A percentile compares a stretch with the other conserved stretches of the same genome.
These are phyloP conservation scores for Helicolenus hilgendorfi DNA, from an alignment of 2,797 vertebrate genomes.

Conservation along the genomic window DNA sequence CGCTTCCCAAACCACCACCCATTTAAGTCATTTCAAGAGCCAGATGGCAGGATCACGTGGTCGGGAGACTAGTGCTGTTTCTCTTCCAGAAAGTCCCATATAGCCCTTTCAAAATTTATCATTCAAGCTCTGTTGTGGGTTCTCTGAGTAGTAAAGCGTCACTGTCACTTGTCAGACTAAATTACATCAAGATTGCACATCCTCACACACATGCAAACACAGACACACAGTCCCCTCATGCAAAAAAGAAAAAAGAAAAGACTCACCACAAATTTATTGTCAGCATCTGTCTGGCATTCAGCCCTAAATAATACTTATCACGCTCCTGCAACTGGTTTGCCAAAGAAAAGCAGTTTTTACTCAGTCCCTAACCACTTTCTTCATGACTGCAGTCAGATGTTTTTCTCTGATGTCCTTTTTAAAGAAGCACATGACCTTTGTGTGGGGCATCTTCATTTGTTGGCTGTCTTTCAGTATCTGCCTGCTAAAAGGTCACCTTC, in stretches of 20 bases:
- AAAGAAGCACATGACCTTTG: constrained; percentile 86
- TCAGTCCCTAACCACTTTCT: constrained; percentile 53
- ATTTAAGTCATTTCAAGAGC: constrained; percentile 35
- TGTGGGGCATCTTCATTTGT: constrained; percentile 86
- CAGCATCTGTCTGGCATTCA: constrained; percentile 52
- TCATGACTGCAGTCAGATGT: constrained; percentile 73
- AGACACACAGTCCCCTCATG: constrained; percentile 7
- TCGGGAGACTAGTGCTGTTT: constrained; percentile 11
- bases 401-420: constrained; percentile 81
- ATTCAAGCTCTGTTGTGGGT: constrained; percentile 42
- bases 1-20: not conserved
- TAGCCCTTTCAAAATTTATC: constrained; percentile 49
- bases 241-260: not conserved
- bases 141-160: constrained; percentile 55
- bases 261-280: constrained; percentile 12
- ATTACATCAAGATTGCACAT: constrained; percentile 63
- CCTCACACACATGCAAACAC: constrained; percentile 20
- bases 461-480: constrained; percentile 81
- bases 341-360: constrained; percentile 60
- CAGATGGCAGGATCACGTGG: constrained; percentile 36
- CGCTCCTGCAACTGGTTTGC: not conserved
- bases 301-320: constrained; percentile 47
- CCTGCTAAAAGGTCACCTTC: constrained; percentile 83
- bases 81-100: constrained; percentile 35
- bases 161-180: constrained; percentile 70